Percentiles rank a stretch among this genome's conserved stretches.
Conservation (phyloP, 2,888 invertebrate species). For the Drosophila testacea region DNA sequence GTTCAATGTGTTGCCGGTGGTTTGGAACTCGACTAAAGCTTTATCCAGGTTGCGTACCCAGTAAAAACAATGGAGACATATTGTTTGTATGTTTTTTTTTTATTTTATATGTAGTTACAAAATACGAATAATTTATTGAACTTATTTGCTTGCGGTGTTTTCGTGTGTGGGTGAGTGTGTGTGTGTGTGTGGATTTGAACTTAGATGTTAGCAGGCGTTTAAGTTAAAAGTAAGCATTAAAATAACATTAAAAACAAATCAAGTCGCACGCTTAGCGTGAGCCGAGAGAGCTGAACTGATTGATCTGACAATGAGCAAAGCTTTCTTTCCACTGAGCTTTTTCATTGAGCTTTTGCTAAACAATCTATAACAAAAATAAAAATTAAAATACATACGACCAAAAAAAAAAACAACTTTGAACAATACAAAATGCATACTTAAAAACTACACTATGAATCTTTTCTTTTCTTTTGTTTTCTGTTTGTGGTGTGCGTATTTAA, state of each 20-base stretch:
- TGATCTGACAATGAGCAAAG: slow-evolving; percentile 13
- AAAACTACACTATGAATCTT: slow-evolving; percentile 37
- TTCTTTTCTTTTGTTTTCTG: background rate
- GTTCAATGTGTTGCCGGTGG: background rate
- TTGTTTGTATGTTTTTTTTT: slow-evolving; percentile 1
- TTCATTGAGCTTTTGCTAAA: slow-evolving; percentile 10
- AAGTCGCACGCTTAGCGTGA: slow-evolving; percentile 34
- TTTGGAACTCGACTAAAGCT: slow-evolving; percentile 6
- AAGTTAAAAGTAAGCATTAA: slow-evolving; percentile 66
- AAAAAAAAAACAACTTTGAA: slow-evolving; percentile 38
- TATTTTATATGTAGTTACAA: slow-evolving; percentile 47
- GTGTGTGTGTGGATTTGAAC: slow-evolving; percentile 31
- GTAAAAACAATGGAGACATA: background rate
- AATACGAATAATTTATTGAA: slow-evolving; percentile 76
- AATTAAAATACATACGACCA: slow-evolving; percentile 17
- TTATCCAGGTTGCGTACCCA: slow-evolving; percentile 3
- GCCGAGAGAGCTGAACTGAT: slow-evolving; percentile 29
- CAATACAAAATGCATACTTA: slow-evolving; percentile 48
- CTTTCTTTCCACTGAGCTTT: slow-evolving; percentile 39
- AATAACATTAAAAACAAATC: slow-evolving; percentile 75
- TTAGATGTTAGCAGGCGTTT: slow-evolving; percentile 69
- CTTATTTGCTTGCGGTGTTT: slow-evolving; percentile 53
- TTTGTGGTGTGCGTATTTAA: background rate
- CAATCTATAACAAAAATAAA: slow-evolving; percentile 28
- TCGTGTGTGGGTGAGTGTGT: background rate